Evolutionary conservation across 2,113 vertebrate species (phyloP).

Genomic region (Bufo gargarizans): DNA sequence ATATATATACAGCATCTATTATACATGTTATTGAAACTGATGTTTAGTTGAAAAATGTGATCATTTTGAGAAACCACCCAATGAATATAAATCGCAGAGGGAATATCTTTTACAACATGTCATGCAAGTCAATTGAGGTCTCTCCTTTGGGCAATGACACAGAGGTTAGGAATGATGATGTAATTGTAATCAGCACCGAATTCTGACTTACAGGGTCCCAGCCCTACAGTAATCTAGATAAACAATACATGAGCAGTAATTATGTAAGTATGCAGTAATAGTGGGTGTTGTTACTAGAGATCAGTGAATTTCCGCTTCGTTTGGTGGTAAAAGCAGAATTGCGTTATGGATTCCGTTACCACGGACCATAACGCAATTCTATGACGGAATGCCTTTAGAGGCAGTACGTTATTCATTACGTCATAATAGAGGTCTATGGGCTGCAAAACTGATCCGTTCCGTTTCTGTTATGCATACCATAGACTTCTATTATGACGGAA

Average conservation of each 20-base stretch:
- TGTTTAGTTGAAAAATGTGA: background rate
- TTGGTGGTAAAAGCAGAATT: too few relatives aligned
- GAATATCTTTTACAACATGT: background rate
- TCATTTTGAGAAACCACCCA: background rate
- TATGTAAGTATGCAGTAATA: background rate
- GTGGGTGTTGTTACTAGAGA: background rate
- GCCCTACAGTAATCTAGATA: background rate
- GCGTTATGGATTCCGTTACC: too few relatives aligned
- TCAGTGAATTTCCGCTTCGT: too few relatives aligned
- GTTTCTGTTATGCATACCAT: too few relatives aligned
- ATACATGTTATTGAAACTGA: background rate
- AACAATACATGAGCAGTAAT: background rate
- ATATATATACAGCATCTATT: background rate
- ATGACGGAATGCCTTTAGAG: too few relatives aligned
- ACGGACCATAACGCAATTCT: too few relatives aligned
- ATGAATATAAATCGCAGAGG: background rate
- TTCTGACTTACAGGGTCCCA: background rate
- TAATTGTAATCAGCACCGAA: conserved; percentile 2
- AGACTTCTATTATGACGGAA: too few relatives aligned
- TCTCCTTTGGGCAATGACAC: background rate
- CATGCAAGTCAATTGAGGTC: background rate
- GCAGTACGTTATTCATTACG: too few relatives aligned
- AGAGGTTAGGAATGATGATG: conserved; percentile 35
- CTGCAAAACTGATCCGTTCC: too few relatives aligned
- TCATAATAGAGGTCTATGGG: too few relatives aligned